Evolutionary conservation across 2,113 vertebrate species (phyloP).

Genomic region (Neolamprologus brichardi): DNA sequence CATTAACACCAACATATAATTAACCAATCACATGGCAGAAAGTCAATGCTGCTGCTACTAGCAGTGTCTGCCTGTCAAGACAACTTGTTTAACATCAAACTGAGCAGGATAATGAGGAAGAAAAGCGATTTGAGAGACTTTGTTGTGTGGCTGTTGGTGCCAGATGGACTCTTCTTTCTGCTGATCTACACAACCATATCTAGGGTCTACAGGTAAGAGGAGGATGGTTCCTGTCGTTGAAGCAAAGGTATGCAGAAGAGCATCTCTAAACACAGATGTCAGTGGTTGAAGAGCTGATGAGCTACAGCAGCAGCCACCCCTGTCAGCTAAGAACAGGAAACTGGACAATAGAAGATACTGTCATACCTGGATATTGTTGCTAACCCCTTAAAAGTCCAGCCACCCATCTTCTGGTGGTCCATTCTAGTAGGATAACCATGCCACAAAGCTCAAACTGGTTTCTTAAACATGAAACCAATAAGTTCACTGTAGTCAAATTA

Average conservation of each 20-base stretch:
- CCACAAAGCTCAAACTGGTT: background rate
- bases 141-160: background rate
- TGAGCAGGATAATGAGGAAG: background rate
- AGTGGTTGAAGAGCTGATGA: background rate
- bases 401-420: fast-evolving
- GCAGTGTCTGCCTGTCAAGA: background rate
- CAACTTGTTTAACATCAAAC: background rate
- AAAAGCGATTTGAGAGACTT: background rate
- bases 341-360: background rate
- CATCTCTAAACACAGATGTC: background rate
- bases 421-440: fast-evolving
- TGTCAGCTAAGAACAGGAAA: background rate
- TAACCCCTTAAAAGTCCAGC: background rate
- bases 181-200: background rate
- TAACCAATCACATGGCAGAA: background rate
- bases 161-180: background rate
- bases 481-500: background rate
- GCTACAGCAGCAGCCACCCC: background rate
- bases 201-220: background rate
- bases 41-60: background rate
- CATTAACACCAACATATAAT: background rate
- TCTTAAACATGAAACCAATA: background rate
- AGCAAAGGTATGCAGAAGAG: background rate
- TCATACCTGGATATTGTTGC: background rate
- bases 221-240: background rate